Conservation (phyloP, 1,140 invertebrate genomes). For the Microplitis demolitor region DNA sequence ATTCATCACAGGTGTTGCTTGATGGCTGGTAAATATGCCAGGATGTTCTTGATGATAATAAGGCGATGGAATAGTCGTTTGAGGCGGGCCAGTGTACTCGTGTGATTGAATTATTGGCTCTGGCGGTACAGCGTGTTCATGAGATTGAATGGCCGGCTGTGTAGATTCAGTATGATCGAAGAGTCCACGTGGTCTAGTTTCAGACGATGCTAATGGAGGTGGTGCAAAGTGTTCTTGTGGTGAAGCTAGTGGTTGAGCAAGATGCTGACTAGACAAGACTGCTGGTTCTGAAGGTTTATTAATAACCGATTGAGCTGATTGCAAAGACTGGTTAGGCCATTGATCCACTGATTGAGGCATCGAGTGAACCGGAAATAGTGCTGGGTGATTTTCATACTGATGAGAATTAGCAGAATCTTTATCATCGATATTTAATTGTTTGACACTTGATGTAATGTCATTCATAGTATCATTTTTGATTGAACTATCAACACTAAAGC, state of each 20-base stretch:
- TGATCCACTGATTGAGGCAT: background rate
- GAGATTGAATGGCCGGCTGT: background rate
- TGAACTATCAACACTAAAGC: background rate
- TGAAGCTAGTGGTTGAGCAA: background rate
- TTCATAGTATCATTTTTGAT: background rate
- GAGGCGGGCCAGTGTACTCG: background rate
- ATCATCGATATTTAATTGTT: slow-evolving; percentile 26
- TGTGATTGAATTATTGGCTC: background rate
- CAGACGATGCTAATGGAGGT: too few relatives aligned
- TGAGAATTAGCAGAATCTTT: slow-evolving; percentile 22
- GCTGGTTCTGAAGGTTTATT: slow-evolving; percentile 4
- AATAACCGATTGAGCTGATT: background rate
- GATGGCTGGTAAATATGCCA: background rate
- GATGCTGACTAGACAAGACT: background rate
- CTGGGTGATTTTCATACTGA: slow-evolving; percentile 32
- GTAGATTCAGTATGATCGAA: background rate
- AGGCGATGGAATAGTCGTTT: background rate
- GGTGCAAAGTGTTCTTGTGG: background rate
- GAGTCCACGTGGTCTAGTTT: background rate
- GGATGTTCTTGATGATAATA: background rate
- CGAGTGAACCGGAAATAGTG: slow-evolving; percentile 12
- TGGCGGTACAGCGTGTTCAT: background rate
- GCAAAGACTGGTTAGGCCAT: background rate
- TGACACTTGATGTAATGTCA: slow-evolving; percentile 9
- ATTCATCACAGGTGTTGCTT: background rate